A percentile compares a stretch with the other conserved stretches of the same genome.
Evolutionary conservation across 2,113 vertebrate genomes (phyloP).

Genomic region (Spilogale gracilis): DNA sequence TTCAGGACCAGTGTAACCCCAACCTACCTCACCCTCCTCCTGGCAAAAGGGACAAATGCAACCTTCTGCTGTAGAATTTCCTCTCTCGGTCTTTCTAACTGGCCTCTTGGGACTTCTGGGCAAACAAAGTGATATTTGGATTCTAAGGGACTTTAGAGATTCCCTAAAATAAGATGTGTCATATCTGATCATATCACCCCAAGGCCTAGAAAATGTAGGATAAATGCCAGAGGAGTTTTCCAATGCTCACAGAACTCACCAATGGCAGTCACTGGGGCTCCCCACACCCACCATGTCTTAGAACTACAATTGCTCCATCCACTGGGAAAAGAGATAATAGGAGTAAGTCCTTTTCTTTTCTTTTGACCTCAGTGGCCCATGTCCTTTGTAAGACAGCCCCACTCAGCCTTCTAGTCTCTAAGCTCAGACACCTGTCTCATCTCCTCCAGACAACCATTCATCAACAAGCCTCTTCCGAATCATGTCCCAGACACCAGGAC

Average conservation of each 20-base stretch:
- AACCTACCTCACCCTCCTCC: not conserved
- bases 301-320: not conserved
- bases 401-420: not conserved
- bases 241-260: not conserved
- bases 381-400: not conserved
- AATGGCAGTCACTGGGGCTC: not conserved
- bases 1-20: not conserved
- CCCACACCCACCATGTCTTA: not conserved
- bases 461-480: conserved; percentile 22
- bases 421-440: not conserved
- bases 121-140: not conserved
- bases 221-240: not conserved
- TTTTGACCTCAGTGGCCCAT: not conserved
- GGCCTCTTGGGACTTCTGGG: not conserved
- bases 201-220: not conserved
- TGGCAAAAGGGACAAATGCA: not conserved
- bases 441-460: not conserved
- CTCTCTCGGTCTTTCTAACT: not conserved
- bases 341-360: not conserved
- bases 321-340: not conserved
- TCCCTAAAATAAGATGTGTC: conserved; percentile 27
- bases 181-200: not conserved
- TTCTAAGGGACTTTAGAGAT: not conserved
- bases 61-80: not conserved
- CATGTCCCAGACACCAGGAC: not conserved